Conservation (phyloP, 2,888 invertebrate species). For the Erebia aethiops region DNA sequence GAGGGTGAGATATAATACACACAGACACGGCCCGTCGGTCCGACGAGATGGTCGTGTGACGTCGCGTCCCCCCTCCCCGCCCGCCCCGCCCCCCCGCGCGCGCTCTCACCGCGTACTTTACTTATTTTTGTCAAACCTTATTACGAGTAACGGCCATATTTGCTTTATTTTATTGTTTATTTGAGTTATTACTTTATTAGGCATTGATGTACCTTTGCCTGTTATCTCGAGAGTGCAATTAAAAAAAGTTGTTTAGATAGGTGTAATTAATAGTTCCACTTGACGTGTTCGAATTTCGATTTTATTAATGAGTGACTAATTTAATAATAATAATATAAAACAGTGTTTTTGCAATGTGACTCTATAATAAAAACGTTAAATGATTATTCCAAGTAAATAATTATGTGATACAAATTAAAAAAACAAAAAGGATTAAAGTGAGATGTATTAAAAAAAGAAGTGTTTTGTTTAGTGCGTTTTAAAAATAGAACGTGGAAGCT, state of each 20-base stretch:
- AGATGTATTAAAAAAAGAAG: background rate
- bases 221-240: background rate
- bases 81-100: conserved; percentile 53
- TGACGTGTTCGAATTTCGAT: conserved; percentile 10
- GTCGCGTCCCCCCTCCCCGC: conserved; percentile 49
- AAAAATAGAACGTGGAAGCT: conserved; percentile 20
- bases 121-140: conserved; percentile 68
- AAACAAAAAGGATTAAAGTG: background rate
- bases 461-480: conserved; percentile 20
- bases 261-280: background rate
- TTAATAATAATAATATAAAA: background rate
- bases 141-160: conserved; percentile 60
- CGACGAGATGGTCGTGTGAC: conserved; percentile 63
- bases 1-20: conserved; percentile 69
- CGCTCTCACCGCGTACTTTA: conserved; percentile 42
- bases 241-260: conserved; percentile 18
- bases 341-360: background rate
- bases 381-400: background rate
- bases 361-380: background rate
- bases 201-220: conserved; percentile 32
- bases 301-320: background rate
- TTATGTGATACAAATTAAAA: background rate
- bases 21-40: conserved; percentile 70
- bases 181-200: conserved; percentile 28
- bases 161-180: conserved; percentile 54